Evolutionary conservation across 2,888 invertebrate genomes (phyloP), one percentile per base, ranked within the genome.

Genomic region (Catocala sponsa): DNA sequence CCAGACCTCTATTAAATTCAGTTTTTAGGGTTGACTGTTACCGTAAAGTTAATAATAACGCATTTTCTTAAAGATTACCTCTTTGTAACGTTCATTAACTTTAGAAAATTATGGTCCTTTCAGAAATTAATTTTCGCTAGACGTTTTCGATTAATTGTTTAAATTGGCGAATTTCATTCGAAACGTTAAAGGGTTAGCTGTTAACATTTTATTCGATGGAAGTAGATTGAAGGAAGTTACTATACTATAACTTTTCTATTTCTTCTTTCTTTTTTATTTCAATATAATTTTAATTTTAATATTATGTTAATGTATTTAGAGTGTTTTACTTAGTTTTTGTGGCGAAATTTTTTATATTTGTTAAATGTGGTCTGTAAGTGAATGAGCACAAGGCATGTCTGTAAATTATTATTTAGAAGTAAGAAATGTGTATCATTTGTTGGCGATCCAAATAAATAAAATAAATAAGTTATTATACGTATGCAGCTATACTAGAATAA

Each of bases 41-140:
- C 71, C 67, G 62, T 80, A 78, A 76, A 78, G 54, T 75, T 68
- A 54, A 68, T 67, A 70, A 56, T 55, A 71, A 74, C 72, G 63
- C 56, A 57, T 76, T 74, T 72, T 70, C 65, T 74, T 76, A 77
- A 59, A 54, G 76, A 80, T 83, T 78, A 80, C 74, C 74, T 76
- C 74, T 80, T 81, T 80, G 79, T 80, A 80, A 81, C 68, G 76
- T 82, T 81, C 74, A 82, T 82, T 83, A 78, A 72, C 71, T 76
- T 77, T 66, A 33, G 56, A 73, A 72, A 81, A 78, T 78, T 81
- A 82, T 82, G 68, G 69, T 76, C 70, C 68, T 74, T 71, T 69
- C 66, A 75, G 70, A 79, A 82, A 83, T 82, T 82, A 82, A 83
- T 83, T 84, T 81, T 72, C 70, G 35, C 60, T 70, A 75, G 76